These are phyloP conservation scores for Orchestia grillus DNA, from an alignment of 1,140 invertebrate species.

Conservation along the genomic window DNA sequence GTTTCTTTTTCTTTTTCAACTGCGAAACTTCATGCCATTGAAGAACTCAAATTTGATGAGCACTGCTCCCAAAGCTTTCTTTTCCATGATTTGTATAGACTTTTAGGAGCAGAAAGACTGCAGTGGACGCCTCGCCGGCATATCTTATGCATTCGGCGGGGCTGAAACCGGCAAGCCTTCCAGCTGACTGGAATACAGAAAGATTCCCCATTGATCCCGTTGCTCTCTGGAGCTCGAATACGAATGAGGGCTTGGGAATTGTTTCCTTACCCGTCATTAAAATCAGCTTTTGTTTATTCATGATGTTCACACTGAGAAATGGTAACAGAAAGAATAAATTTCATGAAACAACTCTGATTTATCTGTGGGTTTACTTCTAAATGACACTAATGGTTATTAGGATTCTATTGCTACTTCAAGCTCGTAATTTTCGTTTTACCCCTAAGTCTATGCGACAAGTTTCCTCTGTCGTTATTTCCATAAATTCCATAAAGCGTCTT, in stretches of 20 bases:
- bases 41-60: not conserved
- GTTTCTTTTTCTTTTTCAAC: not conserved
- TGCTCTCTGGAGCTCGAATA: not conserved
- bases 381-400: not conserved
- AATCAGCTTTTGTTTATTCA: not conserved
- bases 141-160: not conserved
- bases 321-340: not conserved
- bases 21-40: not conserved
- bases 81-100: not conserved
- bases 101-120: not conserved
- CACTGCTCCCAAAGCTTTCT: not conserved
- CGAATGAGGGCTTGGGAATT: not conserved
- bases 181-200: conserved; percentile 24
- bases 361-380: not conserved
- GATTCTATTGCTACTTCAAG: not conserved
- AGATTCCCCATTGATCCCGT: not conserved
- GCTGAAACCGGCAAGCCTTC: conserved; percentile 3
- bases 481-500: not conserved
- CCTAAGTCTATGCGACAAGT: not conserved
- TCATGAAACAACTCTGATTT: not conserved
- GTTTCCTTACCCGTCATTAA: not conserved
- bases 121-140: not conserved
- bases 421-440: not conserved
- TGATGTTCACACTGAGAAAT: not conserved
- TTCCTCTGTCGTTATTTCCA: not conserved